A percentile compares a stretch with the other conserved stretches of the same genome.
These are phyloP conservation scores for Drosophila gaucha DNA, from an alignment of 2,888 invertebrate species.

Conservation along the genomic window DNA sequence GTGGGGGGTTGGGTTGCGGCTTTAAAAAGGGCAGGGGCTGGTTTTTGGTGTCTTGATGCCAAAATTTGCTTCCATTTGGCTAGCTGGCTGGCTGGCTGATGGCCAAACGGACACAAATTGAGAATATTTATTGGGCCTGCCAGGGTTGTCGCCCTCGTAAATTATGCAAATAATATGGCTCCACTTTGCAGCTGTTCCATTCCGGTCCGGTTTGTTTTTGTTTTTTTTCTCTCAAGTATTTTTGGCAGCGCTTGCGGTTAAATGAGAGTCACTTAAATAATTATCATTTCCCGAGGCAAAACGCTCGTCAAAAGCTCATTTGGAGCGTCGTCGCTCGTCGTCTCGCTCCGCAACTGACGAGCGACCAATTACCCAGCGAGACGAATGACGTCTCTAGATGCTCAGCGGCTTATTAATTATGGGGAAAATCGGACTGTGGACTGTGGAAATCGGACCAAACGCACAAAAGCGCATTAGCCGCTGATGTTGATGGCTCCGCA, in stretches of 20 bases:
- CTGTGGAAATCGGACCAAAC: constrained; percentile 37
- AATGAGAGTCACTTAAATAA: constrained; percentile 74
- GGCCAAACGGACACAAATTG: constrained; percentile 40
- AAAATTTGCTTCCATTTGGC: constrained; percentile 30
- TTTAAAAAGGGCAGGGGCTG: background rate
- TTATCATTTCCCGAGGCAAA: constrained; percentile 74
- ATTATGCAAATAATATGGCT: constrained; percentile 64
- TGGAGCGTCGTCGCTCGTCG: constrained; percentile 35
- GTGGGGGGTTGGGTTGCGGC: background rate
- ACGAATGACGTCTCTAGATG: constrained; percentile 51
- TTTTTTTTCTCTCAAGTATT: constrained; percentile 1
- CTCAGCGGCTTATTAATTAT: constrained; percentile 68
- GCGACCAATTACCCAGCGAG: constrained; percentile 72
- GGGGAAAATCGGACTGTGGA: constrained; percentile 62
- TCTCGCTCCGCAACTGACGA: constrained; percentile 49
- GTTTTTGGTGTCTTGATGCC: constrained; percentile 6
- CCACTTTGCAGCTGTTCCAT: constrained; percentile 39
- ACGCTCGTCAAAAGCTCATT: constrained; percentile 77
- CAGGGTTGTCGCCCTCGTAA: constrained; percentile 74
- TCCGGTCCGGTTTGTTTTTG: constrained; percentile 1
- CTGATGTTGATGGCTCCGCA: constrained; percentile 67
- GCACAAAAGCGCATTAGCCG: constrained; percentile 62
- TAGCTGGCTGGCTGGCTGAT: constrained; percentile 32
- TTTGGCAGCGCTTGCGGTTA: constrained; percentile 55
- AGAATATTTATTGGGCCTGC: constrained; percentile 57